Percentiles rank a stretch among this genome's conserved stretches.
Conservation (phyloP, 2,888 invertebrate genomes). For the Lamellibrachia columna region DNA sequence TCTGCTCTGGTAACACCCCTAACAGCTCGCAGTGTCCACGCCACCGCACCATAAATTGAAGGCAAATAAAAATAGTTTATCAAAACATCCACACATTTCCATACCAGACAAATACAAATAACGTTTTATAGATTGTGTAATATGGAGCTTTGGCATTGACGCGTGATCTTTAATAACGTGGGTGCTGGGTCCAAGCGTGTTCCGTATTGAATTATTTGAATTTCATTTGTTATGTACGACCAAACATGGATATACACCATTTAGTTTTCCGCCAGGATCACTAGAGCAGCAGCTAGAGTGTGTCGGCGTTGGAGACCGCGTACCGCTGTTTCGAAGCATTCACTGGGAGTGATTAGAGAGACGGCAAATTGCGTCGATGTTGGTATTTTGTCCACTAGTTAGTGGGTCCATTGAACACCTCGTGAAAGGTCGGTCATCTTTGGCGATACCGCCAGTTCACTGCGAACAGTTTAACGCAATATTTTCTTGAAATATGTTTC, state of each 20-base stretch:
- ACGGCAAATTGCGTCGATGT: neutral
- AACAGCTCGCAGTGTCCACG: too few species aligned
- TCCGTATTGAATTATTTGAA: too few species aligned
- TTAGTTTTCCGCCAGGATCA: too few species aligned
- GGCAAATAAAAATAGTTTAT: neutral
- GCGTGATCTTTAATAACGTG: neutral
- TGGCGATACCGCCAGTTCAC: neutral
- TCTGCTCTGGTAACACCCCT: too few species aligned
- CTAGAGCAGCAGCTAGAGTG: too few species aligned
- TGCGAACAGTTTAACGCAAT: neutral
- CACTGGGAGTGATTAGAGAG: neutral
- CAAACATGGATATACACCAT: too few species aligned
- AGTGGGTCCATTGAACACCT: neutral
- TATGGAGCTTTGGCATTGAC: neutral
- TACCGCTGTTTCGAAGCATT: too few species aligned
- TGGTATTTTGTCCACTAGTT: neutral
- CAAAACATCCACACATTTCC: neutral
- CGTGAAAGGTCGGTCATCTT: neutral
- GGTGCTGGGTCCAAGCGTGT: too few species aligned
- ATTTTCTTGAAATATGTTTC: neutral
- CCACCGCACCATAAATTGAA: too few species aligned
- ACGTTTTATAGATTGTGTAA: neutral
- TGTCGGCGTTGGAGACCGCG: too few species aligned
- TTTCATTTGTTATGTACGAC: too few species aligned
- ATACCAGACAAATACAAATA: neutral